These are phyloP conservation scores for Horisme vitalbata DNA, from an alignment of 2,888 invertebrate species.

Conservation along the genomic window DNA sequence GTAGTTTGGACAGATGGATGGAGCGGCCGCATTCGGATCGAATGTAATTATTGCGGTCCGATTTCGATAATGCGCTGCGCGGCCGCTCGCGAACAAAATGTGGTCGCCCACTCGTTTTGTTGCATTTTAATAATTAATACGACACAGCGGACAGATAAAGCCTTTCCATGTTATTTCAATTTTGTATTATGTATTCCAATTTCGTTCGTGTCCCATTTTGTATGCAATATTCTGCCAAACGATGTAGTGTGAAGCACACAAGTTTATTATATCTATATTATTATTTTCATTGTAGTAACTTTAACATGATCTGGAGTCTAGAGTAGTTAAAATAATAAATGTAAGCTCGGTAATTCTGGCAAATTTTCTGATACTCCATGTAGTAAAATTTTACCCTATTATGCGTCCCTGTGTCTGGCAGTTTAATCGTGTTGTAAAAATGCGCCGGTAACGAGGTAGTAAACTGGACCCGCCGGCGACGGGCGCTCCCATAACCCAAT, in stretches of 20 bases:
- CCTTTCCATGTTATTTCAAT: slow-evolving; percentile 64
- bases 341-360: slow-evolving; percentile 11
- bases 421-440: slow-evolving; percentile 77
- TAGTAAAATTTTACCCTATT: slow-evolving; percentile 73
- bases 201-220: slow-evolving; percentile 37
- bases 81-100: slow-evolving; percentile 69
- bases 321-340: too few species aligned
- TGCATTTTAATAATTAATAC: slow-evolving; percentile 78
- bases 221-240: slow-evolving; percentile 29
- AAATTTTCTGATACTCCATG: slow-evolving; percentile 20
- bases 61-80: slow-evolving; percentile 77
- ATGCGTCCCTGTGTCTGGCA: slow-evolving; percentile 60
- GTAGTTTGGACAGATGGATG: slow-evolving; percentile 68
- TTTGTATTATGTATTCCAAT: slow-evolving; percentile 40
- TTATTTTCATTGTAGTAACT: too few species aligned
- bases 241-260: too few species aligned
- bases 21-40: slow-evolving; percentile 68
- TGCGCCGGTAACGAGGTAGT: slow-evolving; percentile 71
- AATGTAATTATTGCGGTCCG: slow-evolving; percentile 80
- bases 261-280: too few species aligned
- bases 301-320: too few species aligned
- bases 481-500: slow-evolving; percentile 48
- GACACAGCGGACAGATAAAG: slow-evolving; percentile 64
- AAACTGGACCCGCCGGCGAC: slow-evolving; percentile 55
- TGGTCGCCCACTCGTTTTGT: slow-evolving; percentile 70